Evolutionary conservation across 2,113 vertebrate species (phyloP).

Genomic region (Mesocricetus auratus): DNA sequence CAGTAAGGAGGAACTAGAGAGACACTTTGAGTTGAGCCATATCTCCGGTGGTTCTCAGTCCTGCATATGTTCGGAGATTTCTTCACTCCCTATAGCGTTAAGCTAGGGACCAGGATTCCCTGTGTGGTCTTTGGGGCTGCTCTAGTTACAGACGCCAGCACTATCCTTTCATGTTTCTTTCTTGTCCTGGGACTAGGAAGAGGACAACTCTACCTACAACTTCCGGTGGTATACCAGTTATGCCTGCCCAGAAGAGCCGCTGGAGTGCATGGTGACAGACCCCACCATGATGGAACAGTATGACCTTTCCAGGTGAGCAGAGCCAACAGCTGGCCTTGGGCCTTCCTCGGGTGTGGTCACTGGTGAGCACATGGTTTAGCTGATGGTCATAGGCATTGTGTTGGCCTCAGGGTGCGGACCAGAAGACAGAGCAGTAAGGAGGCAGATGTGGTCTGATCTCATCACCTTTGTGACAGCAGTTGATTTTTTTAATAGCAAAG

Average conservation of each 20-base stretch:
- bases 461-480: rapidly evolving
- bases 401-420: background rate
- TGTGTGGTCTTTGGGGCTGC: background rate
- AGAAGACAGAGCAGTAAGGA: background rate
- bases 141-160: background rate
- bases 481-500: background rate
- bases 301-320: constrained; percentile 94
- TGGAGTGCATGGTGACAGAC: constrained; percentile 95
- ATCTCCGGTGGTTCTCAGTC: background rate
- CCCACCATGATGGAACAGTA: constrained; percentile 91
- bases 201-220: constrained; percentile 95
- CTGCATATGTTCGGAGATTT: background rate
- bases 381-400: rapidly evolving
- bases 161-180: background rate
- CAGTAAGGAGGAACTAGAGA: background rate
- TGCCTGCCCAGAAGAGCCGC: constrained; percentile 93
- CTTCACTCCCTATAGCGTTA: background rate
- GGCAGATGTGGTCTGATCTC: too few relatives aligned
- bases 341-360: background rate
- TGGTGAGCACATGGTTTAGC: background rate
- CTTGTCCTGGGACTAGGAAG: constrained; percentile 84
- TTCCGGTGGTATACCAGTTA: constrained; percentile 97
- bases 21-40: too few relatives aligned
- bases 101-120: background rate
- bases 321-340: background rate